A percentile compares a stretch with the other conserved stretches of the same genome.
These are phyloP conservation scores for Battus philenor DNA, from an alignment of 1,140 invertebrate species.

Conservation along the genomic window DNA sequence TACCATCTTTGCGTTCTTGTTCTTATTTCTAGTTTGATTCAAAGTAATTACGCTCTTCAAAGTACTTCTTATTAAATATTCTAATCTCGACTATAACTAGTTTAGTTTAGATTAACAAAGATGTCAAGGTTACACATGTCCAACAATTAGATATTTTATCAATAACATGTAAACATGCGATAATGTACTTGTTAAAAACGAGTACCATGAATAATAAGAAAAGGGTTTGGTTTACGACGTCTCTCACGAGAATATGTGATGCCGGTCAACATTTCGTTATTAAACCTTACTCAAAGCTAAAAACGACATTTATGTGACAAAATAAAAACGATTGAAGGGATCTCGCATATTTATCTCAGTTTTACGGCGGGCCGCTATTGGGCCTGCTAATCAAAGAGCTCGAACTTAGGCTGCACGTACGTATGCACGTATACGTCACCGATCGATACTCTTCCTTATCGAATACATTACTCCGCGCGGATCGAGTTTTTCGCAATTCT, in stretches of 20 bases:
- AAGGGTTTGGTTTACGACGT: too few species aligned
- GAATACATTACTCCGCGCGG: conserved; percentile 36
- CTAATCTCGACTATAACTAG: too few species aligned
- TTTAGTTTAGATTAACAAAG: too few species aligned
- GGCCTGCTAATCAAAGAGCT: conserved; percentile 20
- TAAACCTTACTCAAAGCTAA: not conserved
- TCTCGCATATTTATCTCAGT: conserved; percentile 11
- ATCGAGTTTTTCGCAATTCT: conserved; percentile 31
- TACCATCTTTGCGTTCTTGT: too few species aligned
- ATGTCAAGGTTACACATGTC: too few species aligned
- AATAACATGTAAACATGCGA: too few species aligned
- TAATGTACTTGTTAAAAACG: too few species aligned
- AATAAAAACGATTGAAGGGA: conserved; percentile 6
- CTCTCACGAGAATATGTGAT: not conserved
- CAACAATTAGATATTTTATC: too few species aligned
- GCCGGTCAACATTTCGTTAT: not conserved
- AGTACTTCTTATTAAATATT: too few species aligned
- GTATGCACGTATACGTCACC: conserved; percentile 35
- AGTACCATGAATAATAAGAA: too few species aligned
- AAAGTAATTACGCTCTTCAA: too few species aligned
- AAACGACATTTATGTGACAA: conserved; percentile 1
- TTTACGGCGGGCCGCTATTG: conserved; percentile 2
- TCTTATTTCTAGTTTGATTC: too few species aligned
- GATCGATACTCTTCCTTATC: conserved; percentile 39
- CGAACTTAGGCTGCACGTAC: conserved; percentile 29